These are phyloP conservation scores for Girardinus metallicus DNA, from an alignment of 2,797 vertebrate species.

Conservation along the genomic window DNA sequence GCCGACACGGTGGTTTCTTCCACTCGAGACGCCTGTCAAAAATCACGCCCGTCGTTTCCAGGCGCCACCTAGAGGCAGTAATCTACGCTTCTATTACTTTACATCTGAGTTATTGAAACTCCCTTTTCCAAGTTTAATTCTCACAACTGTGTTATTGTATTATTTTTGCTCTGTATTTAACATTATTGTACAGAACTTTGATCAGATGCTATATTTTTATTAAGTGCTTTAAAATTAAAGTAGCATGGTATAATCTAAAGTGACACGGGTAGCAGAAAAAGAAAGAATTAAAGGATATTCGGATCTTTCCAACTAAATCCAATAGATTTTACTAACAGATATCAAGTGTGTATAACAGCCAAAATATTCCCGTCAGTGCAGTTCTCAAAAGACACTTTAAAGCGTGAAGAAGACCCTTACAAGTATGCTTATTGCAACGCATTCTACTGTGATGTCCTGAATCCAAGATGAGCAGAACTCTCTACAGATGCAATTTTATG, in stretches of 20 bases:
- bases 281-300: background rate
- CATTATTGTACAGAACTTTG: no score
- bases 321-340: background rate
- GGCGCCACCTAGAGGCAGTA: no score
- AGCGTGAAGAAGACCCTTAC: background rate
- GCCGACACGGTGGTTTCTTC: no score
- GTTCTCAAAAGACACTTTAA: background rate
- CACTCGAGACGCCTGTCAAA: no score
- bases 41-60: no score
- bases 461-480: conserved; percentile 12
- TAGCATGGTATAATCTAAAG: background rate
- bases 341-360: background rate
- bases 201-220: background rate
- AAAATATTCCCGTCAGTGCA: background rate
- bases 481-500: background rate
- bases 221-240: background rate
- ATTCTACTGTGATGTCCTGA: background rate
- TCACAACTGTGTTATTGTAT: no score
- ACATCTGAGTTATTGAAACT: no score
- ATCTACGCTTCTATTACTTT: no score
- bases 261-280: background rate
- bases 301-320: background rate
- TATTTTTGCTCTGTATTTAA: no score
- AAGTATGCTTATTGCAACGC: background rate
- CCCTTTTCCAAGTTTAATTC: no score